phyloP scores from a whole-genome alignment of 2,113 vertebrate species.

The Crocuta crocuta region DNA sequence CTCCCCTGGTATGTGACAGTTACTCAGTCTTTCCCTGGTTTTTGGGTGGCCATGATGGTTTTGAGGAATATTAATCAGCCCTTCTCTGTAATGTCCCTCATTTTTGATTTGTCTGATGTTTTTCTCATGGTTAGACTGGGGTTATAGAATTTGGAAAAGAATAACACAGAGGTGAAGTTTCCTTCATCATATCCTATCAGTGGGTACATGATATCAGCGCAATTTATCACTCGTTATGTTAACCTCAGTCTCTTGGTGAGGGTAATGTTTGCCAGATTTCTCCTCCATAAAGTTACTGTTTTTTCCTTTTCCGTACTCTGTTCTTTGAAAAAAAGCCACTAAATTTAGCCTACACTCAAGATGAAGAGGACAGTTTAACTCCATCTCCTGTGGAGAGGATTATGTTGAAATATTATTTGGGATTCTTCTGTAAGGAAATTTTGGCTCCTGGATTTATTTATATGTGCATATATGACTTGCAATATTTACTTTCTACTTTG shows the following conservation, averaged over 20 bases:
- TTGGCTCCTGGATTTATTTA: not conserved
- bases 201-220: not conserved
- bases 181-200: not conserved
- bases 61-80: not conserved
- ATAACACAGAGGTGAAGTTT: not conserved
- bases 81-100: not conserved
- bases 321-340: constrained; percentile 9
- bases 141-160: not conserved
- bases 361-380: not conserved
- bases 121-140: not conserved
- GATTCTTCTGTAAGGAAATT: not conserved
- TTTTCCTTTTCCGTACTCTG: not conserved
- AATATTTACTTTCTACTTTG: not conserved
- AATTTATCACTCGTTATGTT: not conserved
- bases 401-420: not conserved
- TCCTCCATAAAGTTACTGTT: not conserved
- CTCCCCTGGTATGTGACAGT: not conserved
- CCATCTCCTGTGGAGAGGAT: not conserved
- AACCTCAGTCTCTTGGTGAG: not conserved
- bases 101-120: not conserved
- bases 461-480: not conserved
- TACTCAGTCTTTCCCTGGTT: not conserved
- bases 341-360: not conserved
- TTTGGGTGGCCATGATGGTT: not conserved
- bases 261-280: not conserved